These are phyloP conservation scores for Ericerus pela DNA, from an alignment of 1,140 invertebrate genomes.

Conservation along the genomic window DNA sequence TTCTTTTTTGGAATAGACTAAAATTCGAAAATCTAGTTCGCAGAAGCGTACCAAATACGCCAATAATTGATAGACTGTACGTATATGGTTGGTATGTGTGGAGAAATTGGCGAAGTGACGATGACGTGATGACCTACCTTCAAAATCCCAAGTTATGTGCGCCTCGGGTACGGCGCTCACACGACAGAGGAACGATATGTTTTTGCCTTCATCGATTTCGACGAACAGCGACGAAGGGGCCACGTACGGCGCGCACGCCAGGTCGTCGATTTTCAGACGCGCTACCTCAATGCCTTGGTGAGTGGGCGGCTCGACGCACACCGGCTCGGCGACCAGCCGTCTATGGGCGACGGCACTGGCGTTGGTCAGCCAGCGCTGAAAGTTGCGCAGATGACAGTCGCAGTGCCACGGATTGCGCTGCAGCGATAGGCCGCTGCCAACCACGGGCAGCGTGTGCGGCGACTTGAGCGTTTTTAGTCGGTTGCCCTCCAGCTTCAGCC, in stretches of 20 bases:
- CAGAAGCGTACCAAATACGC: too few species aligned
- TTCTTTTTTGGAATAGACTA: too few species aligned
- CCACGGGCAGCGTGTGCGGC: conserved; percentile 48
- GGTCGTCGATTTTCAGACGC: conserved; percentile 48
- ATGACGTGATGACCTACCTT: conserved; percentile 55
- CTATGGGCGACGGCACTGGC: conserved; percentile 62
- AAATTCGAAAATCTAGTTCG: too few species aligned
- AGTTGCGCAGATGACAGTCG: conserved; percentile 59
- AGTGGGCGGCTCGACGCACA: conserved; percentile 53
- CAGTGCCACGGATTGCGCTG: conserved; percentile 81
- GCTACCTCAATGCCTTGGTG: conserved; percentile 50
- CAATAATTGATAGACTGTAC: too few species aligned
- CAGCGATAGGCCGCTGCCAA: conserved; percentile 58
- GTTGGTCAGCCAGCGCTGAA: conserved; percentile 60
- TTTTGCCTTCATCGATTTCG: conserved; percentile 60
- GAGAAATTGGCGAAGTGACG: too few species aligned
- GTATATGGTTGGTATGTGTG: too few species aligned
- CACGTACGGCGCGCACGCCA: conserved; percentile 68
- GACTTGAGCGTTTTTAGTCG: conserved; percentile 54
- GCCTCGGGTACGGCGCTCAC: conserved; percentile 62
- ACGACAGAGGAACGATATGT: conserved; percentile 59
- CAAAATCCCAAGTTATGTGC: conserved; percentile 62
- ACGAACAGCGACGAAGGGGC: conserved; percentile 48
- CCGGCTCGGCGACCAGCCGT: conserved; percentile 51
- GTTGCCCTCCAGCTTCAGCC: conserved; percentile 70